phyloP scores from a whole-genome alignment of 2,797 vertebrate genomes.

The Xiphorhynchus erythropygius region DNA sequence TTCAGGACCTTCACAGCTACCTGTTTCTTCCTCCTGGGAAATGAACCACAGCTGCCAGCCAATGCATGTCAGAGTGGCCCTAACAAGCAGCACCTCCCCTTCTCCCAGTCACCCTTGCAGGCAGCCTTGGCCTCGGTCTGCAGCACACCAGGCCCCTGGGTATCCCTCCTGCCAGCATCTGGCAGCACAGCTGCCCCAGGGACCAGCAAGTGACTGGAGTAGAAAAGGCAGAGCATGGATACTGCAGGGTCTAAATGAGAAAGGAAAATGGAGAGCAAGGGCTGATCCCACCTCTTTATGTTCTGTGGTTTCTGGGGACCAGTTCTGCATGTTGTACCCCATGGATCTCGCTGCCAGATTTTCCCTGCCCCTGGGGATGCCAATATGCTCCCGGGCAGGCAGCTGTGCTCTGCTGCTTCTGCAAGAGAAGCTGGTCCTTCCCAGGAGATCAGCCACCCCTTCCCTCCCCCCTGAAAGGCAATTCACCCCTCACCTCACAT shows the following conservation, averaged over 20 bases:
- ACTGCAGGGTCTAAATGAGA: not conserved
- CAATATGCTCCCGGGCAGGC: not conserved
- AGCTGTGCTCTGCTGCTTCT: not conserved
- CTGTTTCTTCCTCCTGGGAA: slow-evolving; percentile 67
- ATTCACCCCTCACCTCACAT: slow-evolving; percentile 67
- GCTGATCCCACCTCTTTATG: not conserved
- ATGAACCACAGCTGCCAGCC: not conserved
- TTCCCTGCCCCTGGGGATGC: not conserved
- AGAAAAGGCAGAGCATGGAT: not conserved
- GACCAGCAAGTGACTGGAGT: not conserved
- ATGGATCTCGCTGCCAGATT: not conserved
- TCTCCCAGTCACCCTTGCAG: not conserved
- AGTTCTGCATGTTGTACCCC: not conserved
- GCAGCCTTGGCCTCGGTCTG: not conserved
- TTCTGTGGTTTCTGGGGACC: not conserved
- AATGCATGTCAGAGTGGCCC: fast-evolving
- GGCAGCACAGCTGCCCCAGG: not conserved
- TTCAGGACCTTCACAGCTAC: slow-evolving; percentile 88
- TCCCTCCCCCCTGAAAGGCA: not conserved
- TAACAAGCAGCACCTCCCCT: not conserved
- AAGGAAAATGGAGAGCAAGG: not conserved
- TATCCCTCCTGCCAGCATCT: not conserved
- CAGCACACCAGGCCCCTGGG: fast-evolving
- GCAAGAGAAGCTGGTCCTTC: not conserved
- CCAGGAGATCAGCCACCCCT: not conserved